A percentile compares a stretch with the other conserved stretches of the same genome.
These are phyloP conservation scores for Microcebus lehilahytsara DNA, from an alignment of 2,113 vertebrate genomes.

Conservation along the genomic window DNA sequence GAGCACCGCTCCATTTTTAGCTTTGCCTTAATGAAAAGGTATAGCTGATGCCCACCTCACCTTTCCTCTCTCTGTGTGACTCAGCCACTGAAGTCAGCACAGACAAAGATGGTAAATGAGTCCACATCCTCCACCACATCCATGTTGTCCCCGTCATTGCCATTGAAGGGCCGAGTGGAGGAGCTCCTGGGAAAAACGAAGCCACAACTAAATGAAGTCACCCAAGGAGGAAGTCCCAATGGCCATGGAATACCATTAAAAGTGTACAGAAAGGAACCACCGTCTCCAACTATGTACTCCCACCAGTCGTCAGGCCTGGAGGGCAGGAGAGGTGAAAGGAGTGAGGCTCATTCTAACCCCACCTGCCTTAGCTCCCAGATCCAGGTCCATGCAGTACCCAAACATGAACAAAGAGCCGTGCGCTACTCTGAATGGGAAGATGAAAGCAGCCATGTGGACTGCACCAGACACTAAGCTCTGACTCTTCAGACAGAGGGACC, in stretches of 20 bases:
- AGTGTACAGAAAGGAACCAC: not conserved
- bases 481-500: not conserved
- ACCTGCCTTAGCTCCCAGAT: conserved; percentile 89
- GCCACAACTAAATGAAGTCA: not conserved
- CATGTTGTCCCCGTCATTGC: not conserved
- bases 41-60: not conserved
- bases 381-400: conserved; percentile 78
- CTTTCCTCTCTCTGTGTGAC: not conserved
- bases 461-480: not conserved
- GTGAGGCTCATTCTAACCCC: conserved; percentile 75
- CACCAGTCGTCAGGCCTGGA: conserved; percentile 83
- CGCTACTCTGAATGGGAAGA: not conserved
- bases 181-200: not conserved
- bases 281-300: not conserved
- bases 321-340: conserved; percentile 89
- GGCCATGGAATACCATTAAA: not conserved
- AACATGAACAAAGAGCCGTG: not conserved
- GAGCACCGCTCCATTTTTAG: not conserved
- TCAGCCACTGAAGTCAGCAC: not conserved
- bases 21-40: not conserved
- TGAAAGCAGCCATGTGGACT: not conserved
- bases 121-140: not conserved
- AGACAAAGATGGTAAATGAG: not conserved
- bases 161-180: not conserved
- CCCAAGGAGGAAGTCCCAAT: not conserved